These are phyloP conservation scores for Fopius arisanus DNA, from an alignment of 1,140 invertebrate species.

Conservation along the genomic window DNA sequence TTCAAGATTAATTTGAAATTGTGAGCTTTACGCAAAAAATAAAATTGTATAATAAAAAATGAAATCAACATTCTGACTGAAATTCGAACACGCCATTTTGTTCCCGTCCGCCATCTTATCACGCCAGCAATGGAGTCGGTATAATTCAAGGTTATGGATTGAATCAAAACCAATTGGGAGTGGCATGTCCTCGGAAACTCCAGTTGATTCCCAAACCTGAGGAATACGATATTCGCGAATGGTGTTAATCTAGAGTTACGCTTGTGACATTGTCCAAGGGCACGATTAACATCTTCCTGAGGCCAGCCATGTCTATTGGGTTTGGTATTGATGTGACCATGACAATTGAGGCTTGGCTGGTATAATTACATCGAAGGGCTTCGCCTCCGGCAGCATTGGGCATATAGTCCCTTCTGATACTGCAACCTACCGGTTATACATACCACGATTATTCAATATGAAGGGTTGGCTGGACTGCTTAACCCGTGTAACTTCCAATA, in stretches of 20 bases:
- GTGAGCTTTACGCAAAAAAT: too few relatives aligned
- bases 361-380: constrained; percentile 26
- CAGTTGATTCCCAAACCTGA: not conserved
- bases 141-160: too few relatives aligned
- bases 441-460: not conserved
- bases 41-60: too few relatives aligned
- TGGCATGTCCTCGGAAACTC: too few relatives aligned
- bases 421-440: not conserved
- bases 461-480: not conserved
- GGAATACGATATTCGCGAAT: not conserved
- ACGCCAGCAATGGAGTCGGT: too few relatives aligned
- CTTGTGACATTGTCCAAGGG: not conserved
- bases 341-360: constrained; percentile 23
- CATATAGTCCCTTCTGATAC: not conserved
- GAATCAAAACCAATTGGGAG: too few relatives aligned
- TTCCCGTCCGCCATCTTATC: too few relatives aligned
- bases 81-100: too few relatives aligned
- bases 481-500: not conserved
- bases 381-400: not conserved
- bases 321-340: constrained; percentile 34
- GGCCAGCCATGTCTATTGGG: not conserved
- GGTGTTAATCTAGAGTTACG: not conserved
- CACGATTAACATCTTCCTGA: not conserved
- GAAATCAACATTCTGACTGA: too few relatives aligned
- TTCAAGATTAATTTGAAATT: too few relatives aligned